A percentile compares a stretch with the other conserved stretches of the same genome.
Conservation (phyloP, 2,797 vertebrate genomes). For the Falco peregrinus region DNA sequence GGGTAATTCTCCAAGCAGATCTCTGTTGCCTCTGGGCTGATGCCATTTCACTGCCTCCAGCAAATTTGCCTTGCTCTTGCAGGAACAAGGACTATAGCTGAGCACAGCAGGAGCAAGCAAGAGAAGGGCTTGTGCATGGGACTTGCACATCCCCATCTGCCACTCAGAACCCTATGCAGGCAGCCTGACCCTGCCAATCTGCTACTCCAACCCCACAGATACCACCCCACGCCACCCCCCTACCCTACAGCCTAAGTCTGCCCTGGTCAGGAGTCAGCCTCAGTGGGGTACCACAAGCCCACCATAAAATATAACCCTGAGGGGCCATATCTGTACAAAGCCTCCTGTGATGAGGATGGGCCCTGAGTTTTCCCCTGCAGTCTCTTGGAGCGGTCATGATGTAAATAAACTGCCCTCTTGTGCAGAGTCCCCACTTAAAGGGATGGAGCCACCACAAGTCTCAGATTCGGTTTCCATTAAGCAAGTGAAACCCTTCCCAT, state of each 20-base stretch:
- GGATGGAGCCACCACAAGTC: neutral
- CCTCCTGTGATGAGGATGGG: neutral
- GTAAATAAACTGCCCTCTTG: neutral
- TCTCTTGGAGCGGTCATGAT: neutral
- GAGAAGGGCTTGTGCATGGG: neutral
- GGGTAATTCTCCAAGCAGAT: neutral
- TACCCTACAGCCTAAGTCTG: neutral
- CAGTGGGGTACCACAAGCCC: neutral
- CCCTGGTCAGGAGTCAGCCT: neutral
- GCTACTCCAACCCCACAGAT: neutral
- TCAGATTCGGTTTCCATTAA: neutral
- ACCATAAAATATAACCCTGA: neutral
- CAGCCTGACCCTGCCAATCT: neutral
- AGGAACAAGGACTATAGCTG: accelerated
- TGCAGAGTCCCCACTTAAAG: neutral
- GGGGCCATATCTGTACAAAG: neutral
- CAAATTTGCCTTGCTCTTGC: accelerated
- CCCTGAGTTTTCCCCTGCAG: neutral
- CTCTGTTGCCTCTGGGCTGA: neutral
- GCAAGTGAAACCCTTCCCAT: neutral
- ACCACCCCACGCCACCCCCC: neutral
- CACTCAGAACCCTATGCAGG: neutral
- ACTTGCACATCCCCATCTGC: neutral
- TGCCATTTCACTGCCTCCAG: neutral
- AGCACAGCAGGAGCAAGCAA: accelerated